Conservation (phyloP, 2,888 invertebrate genomes). For the Ennomos quercinarius region DNA sequence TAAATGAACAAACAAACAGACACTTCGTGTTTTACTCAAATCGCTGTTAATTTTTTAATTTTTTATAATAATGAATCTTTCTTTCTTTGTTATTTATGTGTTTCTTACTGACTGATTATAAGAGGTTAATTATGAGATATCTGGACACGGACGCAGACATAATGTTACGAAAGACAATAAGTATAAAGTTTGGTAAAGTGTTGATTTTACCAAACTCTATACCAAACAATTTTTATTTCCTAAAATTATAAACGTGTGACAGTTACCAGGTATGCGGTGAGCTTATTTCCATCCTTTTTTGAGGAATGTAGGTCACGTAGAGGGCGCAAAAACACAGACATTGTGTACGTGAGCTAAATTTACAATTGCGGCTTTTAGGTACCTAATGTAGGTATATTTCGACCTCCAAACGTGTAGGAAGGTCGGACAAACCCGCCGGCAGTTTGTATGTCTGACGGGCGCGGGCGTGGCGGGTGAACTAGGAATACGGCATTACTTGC, state of each 20-base stretch:
- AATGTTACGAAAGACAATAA: no score
- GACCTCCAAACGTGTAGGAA: constrained; percentile 37
- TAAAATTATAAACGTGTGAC: constrained; percentile 1
- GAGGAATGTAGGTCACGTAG: constrained; percentile 47
- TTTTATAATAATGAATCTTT: no score
- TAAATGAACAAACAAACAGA: no score
- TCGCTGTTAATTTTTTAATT: no score
- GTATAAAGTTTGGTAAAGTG: no score
- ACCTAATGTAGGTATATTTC: constrained; percentile 20
- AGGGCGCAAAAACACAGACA: constrained; percentile 48
- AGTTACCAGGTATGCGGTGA: constrained; percentile 12
- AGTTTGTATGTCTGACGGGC: constrained; percentile 13
- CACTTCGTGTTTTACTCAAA: no score
- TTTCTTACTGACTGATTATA: no score
- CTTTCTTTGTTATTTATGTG: no score
- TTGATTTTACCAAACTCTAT: no score
- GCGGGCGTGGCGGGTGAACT: constrained; percentile 10
- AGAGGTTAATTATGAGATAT: no score
- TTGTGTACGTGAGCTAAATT: constrained; percentile 50
- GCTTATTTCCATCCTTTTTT: constrained; percentile 34
- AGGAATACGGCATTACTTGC: constrained; percentile 8
- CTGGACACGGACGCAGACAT: no score
- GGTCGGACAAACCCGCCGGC: constrained; percentile 29
- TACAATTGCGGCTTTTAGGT: constrained; percentile 44
- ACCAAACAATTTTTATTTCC: neutral